These are phyloP conservation scores for Trichomycterus rosablanca DNA, from an alignment of 2,113 vertebrate genomes.

Conservation along the genomic window DNA sequence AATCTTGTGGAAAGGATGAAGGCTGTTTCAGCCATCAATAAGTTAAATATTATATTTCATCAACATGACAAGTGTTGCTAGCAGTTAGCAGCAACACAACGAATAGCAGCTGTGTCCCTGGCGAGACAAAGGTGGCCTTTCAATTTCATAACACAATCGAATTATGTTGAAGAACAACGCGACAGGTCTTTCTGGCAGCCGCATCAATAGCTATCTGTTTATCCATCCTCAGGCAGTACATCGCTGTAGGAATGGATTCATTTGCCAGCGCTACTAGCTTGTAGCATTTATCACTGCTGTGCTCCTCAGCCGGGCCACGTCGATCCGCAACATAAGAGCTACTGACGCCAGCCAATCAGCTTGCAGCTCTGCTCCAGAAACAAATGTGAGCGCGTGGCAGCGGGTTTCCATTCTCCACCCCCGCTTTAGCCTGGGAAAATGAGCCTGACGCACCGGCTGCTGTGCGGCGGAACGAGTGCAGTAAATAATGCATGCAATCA, in stretches of 20 bases:
- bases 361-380: slow-evolving; percentile 22
- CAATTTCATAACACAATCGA: slow-evolving; percentile 55
- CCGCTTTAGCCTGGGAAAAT: slow-evolving; percentile 29
- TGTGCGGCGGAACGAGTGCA: slow-evolving; percentile 11
- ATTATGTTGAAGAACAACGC: slow-evolving; percentile 51
- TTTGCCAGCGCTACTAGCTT: slow-evolving; percentile 11
- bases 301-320: slow-evolving; percentile 4
- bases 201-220: slow-evolving; percentile 48
- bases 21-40: no score
- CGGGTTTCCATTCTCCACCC: slow-evolving; percentile 24
- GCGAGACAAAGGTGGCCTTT: slow-evolving; percentile 52
- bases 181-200: slow-evolving; percentile 43
- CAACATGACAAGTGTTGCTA: no score
- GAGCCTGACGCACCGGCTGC: slow-evolving; percentile 34
- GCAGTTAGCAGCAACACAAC: no score
- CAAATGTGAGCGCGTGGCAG: slow-evolving; percentile 20
- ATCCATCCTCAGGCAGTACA: slow-evolving; percentile 35
- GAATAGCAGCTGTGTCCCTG: no score
- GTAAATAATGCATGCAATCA: slow-evolving; percentile 48
- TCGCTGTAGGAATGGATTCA: slow-evolving; percentile 15
- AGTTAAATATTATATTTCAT: no score
- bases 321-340: slow-evolving; percentile 12
- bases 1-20: no score
- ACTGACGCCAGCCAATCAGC: no score
- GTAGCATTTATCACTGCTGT: slow-evolving; percentile 17